A percentile compares a stretch with the other conserved stretches of the same genome.
Conservation (phyloP, 2,888 invertebrate genomes). For the Corbicula japonica region DNA sequence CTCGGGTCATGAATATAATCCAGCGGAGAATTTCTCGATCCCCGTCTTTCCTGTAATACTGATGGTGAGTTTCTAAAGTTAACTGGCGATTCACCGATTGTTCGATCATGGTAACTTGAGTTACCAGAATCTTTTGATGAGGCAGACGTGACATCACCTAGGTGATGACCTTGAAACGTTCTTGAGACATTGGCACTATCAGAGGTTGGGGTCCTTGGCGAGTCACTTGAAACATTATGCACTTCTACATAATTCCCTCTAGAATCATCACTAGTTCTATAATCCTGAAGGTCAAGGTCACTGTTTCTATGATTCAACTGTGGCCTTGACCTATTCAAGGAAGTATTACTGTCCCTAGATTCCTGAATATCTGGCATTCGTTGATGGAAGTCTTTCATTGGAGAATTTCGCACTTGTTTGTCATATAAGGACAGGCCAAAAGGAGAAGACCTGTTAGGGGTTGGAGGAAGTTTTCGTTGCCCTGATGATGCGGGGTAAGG, state of each 20-base stretch:
- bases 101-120: conserved; percentile 62
- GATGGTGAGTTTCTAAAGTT: conserved; percentile 69
- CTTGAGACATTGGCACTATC: conserved; percentile 56
- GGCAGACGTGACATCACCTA: conserved; percentile 60
- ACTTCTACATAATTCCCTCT: conserved; percentile 49
- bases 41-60: conserved; percentile 42
- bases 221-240: conserved; percentile 42
- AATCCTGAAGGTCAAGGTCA: conserved; percentile 37
- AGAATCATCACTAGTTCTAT: conserved; percentile 37
- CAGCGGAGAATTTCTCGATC: conserved; percentile 58
- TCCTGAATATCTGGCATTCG: conserved; percentile 68
- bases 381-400: conserved; percentile 59
- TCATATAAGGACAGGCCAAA: conserved; percentile 66
- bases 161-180: conserved; percentile 46
- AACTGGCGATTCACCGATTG: conserved; percentile 60
- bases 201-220: conserved; percentile 54
- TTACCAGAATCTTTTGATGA: conserved; percentile 68
- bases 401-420: conserved; percentile 62
- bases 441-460: conserved; percentile 70
- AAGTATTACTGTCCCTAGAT: conserved; percentile 53
- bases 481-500: conserved; percentile 69
- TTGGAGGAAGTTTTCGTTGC: conserved; percentile 68
- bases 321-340: conserved; percentile 67
- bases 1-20: conserved; percentile 55
- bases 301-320: conserved; percentile 41